Evolutionary conservation across 2,888 invertebrate genomes (phyloP), one percentile per base, ranked within the genome.

Genomic region (Drosophila colorata): DNA sequence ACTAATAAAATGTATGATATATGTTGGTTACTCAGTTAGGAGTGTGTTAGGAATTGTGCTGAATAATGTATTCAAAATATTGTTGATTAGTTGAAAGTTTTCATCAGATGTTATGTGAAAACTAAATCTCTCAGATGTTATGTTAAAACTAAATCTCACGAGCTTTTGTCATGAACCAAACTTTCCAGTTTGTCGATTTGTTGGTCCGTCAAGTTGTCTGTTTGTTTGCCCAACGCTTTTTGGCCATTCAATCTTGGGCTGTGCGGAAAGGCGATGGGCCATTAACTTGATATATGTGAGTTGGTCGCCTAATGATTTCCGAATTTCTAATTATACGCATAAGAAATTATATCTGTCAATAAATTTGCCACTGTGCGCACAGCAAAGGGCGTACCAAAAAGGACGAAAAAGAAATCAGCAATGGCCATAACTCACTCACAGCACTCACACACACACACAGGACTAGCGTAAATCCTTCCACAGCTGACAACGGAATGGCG

Each of bases 281-380:
- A 87, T 88, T 87, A 87, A 84, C 77, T 78, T 87, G 87, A 87
- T 87, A 84, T 84, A 87, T 86, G 78, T 49, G 71, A 68, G 61
- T 33, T 66, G 73, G 59, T 49, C 79, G 83, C 76, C 79, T 84
- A 88, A 88, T 88, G 85, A 88, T 89, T 88, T 79, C 87, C 85
- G 88, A 87, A 87, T 88, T 87, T 88, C 87, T 89, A 88, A 88
- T 89, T 89, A 89, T 88, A 89, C 80, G 76, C 81, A 82, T 86
- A 82, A 77, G 87, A 87, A 89, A 88, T 88, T 88, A 89, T 89
- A 85, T 87, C 88, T 88, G 88, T 89, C 88, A 88, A 88, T 88
- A 88, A 88, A 88, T 89, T 88, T 89, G 88, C 89, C 88, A 87
- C 88, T 89, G 88, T 61, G 55, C 66, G 48, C 40, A 44, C 46